Evolutionary conservation across 2,113 vertebrate species (phyloP).

Genomic region (Procavia capensis): DNA sequence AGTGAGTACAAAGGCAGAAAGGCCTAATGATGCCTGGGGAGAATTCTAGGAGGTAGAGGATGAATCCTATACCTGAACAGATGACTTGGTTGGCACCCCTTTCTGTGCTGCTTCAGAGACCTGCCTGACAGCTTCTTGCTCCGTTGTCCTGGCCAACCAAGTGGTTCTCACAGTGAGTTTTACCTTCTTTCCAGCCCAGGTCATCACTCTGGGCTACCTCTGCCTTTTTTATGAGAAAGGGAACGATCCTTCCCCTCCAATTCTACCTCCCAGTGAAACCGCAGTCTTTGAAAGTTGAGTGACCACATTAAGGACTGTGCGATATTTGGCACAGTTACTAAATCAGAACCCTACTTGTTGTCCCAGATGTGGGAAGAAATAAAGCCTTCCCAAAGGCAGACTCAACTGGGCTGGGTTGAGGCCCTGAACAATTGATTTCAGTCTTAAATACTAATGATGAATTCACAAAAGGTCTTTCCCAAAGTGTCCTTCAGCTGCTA

Average conservation of each 20-base stretch:
- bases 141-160: neutral
- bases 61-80: neutral
- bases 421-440: constrained; percentile 33
- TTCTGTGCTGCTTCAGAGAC: neutral
- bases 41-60: neutral
- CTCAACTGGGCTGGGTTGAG: neutral
- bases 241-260: neutral
- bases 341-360: constrained; percentile 44
- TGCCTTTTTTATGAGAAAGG: neutral
- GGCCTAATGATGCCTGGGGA: neutral
- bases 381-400: neutral
- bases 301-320: neutral
- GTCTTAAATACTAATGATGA: constrained; percentile 30
- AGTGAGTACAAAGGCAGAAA: neutral
- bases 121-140: neutral
- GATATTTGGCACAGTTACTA: constrained; percentile 8
- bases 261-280: neutral
- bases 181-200: neutral
- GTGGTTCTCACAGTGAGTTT: neutral
- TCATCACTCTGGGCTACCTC: neutral
- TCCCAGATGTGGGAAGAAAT: constrained; percentile 34
- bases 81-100: neutral
- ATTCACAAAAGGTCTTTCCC: constrained; percentile 5
- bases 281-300: constrained; percentile 1
- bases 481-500: constrained; percentile 65